A percentile compares a stretch with the other conserved stretches of the same genome.
phyloP scores from a whole-genome alignment of 1,140 invertebrate species.

The Octopus sinensis region DNA sequence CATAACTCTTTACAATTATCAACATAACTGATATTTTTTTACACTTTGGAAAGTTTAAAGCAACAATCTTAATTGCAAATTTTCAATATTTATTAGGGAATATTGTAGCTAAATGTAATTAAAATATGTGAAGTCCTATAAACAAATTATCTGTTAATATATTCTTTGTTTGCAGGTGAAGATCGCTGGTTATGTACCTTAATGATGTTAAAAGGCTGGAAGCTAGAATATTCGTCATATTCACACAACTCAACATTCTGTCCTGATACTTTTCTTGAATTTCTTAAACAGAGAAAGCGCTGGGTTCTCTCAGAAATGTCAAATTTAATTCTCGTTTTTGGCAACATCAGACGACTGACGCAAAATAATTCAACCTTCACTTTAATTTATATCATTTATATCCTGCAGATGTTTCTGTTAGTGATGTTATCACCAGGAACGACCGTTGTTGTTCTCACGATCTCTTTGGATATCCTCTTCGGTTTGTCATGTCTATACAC shows the following conservation, averaged over 20 bases:
- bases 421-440: constrained; percentile 32
- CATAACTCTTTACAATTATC: no score
- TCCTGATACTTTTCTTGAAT: constrained; percentile 31
- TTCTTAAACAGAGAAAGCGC: constrained; percentile 39
- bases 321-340: constrained; percentile 59
- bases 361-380: constrained; percentile 63
- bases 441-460: constrained; percentile 27
- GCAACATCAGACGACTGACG: constrained; percentile 59
- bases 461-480: constrained; percentile 26
- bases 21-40: constrained; percentile 52
- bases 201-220: constrained; percentile 34
- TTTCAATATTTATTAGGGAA: no score
- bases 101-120: no score
- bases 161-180: constrained; percentile 25
- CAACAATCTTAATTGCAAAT: no score
- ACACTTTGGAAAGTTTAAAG: constrained; percentile 33
- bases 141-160: background rate
- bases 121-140: no score
- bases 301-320: constrained; percentile 68
- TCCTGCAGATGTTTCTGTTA: constrained; percentile 33
- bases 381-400: constrained; percentile 58
- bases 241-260: constrained; percentile 33
- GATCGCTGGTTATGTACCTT: constrained; percentile 38
- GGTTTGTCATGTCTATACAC: constrained; percentile 20
- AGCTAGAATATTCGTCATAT: constrained; percentile 29